Evolutionary conservation across 2,797 vertebrate species (phyloP).

Genomic region (Macroramphosus scolopax): DNA sequence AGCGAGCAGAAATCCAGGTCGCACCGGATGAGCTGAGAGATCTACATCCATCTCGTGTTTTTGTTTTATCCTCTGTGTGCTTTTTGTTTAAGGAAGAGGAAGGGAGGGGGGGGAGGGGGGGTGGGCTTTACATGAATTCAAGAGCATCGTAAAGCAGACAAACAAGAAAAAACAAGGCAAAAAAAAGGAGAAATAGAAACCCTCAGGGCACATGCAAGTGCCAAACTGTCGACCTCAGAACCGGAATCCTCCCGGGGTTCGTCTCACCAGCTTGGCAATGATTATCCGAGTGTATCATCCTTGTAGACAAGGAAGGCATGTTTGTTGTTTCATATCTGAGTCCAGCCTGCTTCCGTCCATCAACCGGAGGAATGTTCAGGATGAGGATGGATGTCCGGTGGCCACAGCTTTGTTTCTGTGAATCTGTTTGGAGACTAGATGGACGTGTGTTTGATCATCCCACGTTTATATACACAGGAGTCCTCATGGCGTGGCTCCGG

Average conservation of each 20-base stretch:
- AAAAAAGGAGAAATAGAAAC: slow-evolving; percentile 54
- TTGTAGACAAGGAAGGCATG: slow-evolving; percentile 46
- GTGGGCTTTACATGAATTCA: slow-evolving; percentile 21
- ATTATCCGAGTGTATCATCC: slow-evolving; percentile 44
- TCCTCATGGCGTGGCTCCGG: slow-evolving; percentile 14
- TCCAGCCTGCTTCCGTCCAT: slow-evolving; percentile 29
- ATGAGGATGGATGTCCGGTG: slow-evolving; percentile 9
- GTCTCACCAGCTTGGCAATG: slow-evolving; percentile 43
- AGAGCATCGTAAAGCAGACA: slow-evolving; percentile 33
- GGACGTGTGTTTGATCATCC: slow-evolving; percentile 28
- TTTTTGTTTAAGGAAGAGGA: slow-evolving; percentile 29
- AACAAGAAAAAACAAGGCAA: slow-evolving; percentile 50
- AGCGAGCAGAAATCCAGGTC: slow-evolving; percentile 35
- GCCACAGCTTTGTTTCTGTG: slow-evolving; percentile 2
- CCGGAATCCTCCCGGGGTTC: slow-evolving; percentile 19
- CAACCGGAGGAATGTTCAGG: slow-evolving; percentile 6
- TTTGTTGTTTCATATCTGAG: slow-evolving; percentile 23
- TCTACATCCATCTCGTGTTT: slow-evolving; percentile 30
- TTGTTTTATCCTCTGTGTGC: slow-evolving; percentile 53
- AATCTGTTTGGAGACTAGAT: slow-evolving; percentile 7
- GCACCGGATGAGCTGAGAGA: slow-evolving; percentile 21
- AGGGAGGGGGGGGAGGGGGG: too few species aligned
- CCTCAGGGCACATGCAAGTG: slow-evolving; percentile 22
- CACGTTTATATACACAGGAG: slow-evolving; percentile 53
- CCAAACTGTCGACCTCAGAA: slow-evolving; percentile 52